Evolutionary conservation across 2,888 invertebrate genomes (phyloP).

Genomic region (Melikaiella ostensackeni): DNA sequence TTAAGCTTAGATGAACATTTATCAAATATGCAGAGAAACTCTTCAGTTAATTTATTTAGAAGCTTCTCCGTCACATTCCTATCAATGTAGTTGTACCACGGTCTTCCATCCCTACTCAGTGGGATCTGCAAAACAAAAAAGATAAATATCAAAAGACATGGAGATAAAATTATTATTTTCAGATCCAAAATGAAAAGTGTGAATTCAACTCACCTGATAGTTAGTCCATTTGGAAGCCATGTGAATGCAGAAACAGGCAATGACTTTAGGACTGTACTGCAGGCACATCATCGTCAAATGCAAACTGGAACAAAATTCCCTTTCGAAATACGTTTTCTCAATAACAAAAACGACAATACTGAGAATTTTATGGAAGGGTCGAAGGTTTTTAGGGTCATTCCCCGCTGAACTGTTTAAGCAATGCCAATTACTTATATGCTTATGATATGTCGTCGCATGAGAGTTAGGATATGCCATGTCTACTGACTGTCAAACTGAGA

Average conservation of each 20-base stretch:
- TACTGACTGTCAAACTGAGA: too few relatives aligned
- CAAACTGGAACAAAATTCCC: constrained; percentile 2
- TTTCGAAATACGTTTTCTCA: background rate
- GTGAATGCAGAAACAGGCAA: constrained; percentile 29
- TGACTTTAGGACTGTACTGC: constrained; percentile 14
- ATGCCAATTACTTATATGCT: too few relatives aligned
- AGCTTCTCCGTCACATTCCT: background rate
- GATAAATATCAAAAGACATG: too few relatives aligned
- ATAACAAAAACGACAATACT: too few relatives aligned
- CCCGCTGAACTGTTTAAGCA: too few relatives aligned
- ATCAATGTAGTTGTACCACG: constrained; percentile 1
- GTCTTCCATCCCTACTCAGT: background rate
- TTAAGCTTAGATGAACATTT: background rate
- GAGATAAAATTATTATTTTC: too few relatives aligned
- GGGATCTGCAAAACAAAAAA: background rate
- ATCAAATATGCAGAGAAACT: constrained; percentile 2
- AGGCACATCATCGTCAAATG: constrained; percentile 39
- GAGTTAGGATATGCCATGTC: too few relatives aligned
- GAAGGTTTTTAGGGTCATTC: too few relatives aligned
- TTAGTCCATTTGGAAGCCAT: constrained; percentile 7
- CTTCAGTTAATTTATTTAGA: background rate
- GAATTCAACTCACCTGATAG: background rate
- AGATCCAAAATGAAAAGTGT: background rate
- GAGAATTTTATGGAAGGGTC: too few relatives aligned
- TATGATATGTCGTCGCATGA: too few relatives aligned